Base-by-base conservation (phyloP, 2,797 vertebrate species). In the Argyrosomus regius region DNA sequence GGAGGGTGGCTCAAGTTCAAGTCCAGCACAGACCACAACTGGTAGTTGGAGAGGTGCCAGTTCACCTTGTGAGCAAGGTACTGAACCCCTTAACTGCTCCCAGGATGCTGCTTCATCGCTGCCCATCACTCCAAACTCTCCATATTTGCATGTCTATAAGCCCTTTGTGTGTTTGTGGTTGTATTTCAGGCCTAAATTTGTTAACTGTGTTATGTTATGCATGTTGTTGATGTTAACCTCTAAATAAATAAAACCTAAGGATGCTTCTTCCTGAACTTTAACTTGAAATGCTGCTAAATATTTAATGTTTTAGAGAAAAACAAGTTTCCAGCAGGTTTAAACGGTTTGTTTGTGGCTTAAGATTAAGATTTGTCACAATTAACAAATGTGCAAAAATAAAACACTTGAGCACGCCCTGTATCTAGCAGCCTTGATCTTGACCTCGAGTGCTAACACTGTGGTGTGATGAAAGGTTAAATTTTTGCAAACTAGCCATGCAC, bases 391-490 rank as follows among this genome's bases (percentile, higher is more conserved):
- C 28, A 57, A 52, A 20, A 57, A 62, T 6, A 57, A 58, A 60
- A 63, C n/a, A 69, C n/a, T 24, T 58, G 59, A 62, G 60, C 26
- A 48, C 54, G 22, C 57, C 60, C 48, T 50, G 35, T 11, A 11
- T 39, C 14, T 43, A 61, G 53, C 61, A 70, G 48, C 14, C 20
- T 41, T 70, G 48, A 52, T 72, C 50, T 63, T 28, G n/a, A 53
- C 63, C 64, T 58, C 5, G 7, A 77, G 69, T 14, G 4, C 10
- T 46, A 6, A 28, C 10, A 41, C 28, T 72, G 72, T 53, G 60
- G 53, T 75, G 80, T 70, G 16, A 49, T 74, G 67, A 41, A 61
- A 71, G 56, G 63, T 81, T 59, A 71, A 48, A 65, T 69, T 71
- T 67, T 56, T 78, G 31, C 56, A 61, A 73, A 74, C 45, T 26